Conservation (phyloP, 2,113 vertebrate genomes). For the Melanerpes aurifrons region DNA sequence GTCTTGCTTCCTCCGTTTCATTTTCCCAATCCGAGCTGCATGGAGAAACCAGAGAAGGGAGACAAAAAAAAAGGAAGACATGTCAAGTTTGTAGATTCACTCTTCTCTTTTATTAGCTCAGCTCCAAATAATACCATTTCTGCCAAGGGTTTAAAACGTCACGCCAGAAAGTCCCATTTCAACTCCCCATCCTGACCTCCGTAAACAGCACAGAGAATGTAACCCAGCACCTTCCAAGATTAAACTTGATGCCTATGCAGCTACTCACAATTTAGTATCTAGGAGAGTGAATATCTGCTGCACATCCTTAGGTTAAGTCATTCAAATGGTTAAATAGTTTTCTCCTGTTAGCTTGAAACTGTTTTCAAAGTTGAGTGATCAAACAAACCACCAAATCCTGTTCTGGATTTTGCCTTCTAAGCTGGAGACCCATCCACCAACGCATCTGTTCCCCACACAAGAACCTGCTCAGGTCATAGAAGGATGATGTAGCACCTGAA, state of each 20-base stretch:
- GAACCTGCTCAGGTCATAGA: not conserved
- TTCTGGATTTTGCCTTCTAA: not conserved
- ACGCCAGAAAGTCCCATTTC: not conserved
- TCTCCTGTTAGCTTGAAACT: not conserved
- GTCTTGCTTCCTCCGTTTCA: constrained; percentile 99
- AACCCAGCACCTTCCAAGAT: not conserved
- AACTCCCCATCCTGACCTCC: not conserved
- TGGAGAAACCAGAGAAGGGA: constrained; percentile 59
- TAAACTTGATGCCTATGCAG: not conserved
- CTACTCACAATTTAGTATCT: not conserved
- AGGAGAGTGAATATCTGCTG: not conserved
- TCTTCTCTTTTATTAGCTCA: not conserved
- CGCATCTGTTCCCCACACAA: not conserved
- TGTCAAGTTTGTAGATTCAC: constrained; percentile 9
- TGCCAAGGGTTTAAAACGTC: not conserved
- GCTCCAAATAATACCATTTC: not conserved
- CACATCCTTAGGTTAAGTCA: not conserved
- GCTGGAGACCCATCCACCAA: not conserved
- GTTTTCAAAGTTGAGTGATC: not conserved
- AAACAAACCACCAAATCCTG: not conserved
- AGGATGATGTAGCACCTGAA: not conserved
- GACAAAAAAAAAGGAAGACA: not conserved
- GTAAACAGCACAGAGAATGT: not conserved
- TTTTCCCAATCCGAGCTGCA: constrained; percentile 99
- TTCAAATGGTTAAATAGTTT: not conserved